Evolutionary conservation across 2,888 invertebrate species (phyloP).

Genomic region (Tachina lurida): DNA sequence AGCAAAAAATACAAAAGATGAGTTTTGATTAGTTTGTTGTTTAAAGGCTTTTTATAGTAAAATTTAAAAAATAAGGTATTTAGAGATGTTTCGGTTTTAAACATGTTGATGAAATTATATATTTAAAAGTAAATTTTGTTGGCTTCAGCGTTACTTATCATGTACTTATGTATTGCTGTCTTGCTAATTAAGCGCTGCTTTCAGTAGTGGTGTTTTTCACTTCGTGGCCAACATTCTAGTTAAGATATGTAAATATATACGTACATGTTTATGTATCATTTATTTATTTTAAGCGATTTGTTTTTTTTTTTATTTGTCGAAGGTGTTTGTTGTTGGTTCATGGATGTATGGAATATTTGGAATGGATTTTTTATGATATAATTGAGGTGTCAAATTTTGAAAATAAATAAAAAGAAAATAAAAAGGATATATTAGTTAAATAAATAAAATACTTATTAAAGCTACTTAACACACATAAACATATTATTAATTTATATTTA

Average conservation of each 20-base stretch:
- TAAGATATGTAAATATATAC: background rate
- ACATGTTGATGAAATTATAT: constrained; percentile 29
- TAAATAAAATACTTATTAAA: background rate
- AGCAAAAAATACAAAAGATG: constrained; percentile 42
- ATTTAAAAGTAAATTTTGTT: constrained; percentile 32
- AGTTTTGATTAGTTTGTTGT: constrained; percentile 2
- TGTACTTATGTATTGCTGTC: background rate
- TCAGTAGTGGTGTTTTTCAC: constrained; percentile 83
- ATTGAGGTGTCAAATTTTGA: constrained; percentile 36
- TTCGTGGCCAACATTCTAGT: constrained; percentile 81
- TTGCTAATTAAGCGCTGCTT: constrained; percentile 81
- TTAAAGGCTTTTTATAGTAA: background rate
- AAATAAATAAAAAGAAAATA: constrained; percentile 51
- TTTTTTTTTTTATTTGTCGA: constrained; percentile 24
- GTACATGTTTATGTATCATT: background rate
- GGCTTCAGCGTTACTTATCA: constrained; percentile 11
- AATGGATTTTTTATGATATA: constrained; percentile 40
- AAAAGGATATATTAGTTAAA: constrained; percentile 48
- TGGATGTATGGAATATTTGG: constrained; percentile 34
- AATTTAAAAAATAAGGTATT: constrained; percentile 11
- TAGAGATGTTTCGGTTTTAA: constrained; percentile 7
- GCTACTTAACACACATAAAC: too few species aligned
- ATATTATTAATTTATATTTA: too few species aligned
- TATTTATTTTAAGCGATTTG: constrained; percentile 5
- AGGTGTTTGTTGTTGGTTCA: constrained; percentile 24